phyloP scores from a whole-genome alignment of 2,888 invertebrate genomes.

The Phengaris arion region DNA sequence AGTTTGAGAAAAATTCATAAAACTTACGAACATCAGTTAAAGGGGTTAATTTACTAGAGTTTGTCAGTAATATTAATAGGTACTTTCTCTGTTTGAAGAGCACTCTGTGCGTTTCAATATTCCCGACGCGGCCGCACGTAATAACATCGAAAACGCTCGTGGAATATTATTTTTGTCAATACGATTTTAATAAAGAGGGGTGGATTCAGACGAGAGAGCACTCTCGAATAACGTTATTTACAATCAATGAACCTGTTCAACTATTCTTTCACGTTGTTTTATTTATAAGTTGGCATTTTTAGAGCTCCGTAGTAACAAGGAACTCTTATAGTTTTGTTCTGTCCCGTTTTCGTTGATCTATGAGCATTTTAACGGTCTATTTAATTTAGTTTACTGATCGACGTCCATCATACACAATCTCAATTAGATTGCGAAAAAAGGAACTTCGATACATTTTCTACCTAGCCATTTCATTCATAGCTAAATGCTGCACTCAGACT shows the following conservation, averaged over 20 bases:
- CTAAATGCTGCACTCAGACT: too few species aligned
- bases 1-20: too few species aligned
- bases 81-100: slow-evolving; percentile 28
- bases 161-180: slow-evolving; percentile 47
- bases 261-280: not conserved
- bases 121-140: slow-evolving; percentile 36
- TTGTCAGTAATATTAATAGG: not conserved
- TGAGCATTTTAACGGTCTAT: too few species aligned
- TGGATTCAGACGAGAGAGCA: slow-evolving; percentile 34
- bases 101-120: slow-evolving; percentile 31
- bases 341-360: too few species aligned
- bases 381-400: too few species aligned
- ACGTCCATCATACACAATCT: too few species aligned
- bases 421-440: too few species aligned
- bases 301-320: too few species aligned
- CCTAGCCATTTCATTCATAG: too few species aligned
- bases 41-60: not conserved
- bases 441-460: too few species aligned
- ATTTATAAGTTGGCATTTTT: not conserved
- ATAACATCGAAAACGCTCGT: slow-evolving; percentile 40
- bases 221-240: slow-evolving; percentile 28
- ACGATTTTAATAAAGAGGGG: slow-evolving; percentile 41
- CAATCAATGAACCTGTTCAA: slow-evolving; percentile 28
- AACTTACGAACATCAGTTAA: not conserved
- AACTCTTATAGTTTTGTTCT: too few species aligned